Conservation (phyloP, 1,140 invertebrate genomes). For the Nymphalis io region DNA sequence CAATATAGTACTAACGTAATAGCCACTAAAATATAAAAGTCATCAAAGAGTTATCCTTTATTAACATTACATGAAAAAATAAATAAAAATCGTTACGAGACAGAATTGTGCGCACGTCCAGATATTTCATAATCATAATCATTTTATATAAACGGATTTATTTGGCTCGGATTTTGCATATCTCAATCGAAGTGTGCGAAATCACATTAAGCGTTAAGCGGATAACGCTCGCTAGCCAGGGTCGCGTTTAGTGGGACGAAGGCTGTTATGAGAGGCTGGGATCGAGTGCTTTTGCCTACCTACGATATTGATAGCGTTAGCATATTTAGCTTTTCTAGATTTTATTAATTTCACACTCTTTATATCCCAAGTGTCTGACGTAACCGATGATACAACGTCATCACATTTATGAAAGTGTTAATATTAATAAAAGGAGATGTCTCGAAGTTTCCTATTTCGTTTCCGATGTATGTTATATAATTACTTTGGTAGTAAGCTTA, state of each 20-base stretch:
- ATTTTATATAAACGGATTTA: slow-evolving; percentile 32
- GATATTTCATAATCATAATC: slow-evolving; percentile 6
- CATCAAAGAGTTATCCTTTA: not conserved
- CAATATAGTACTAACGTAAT: too few species aligned
- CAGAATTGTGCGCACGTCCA: slow-evolving; percentile 2
- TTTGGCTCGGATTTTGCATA: slow-evolving; percentile 47
- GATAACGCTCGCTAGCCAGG: slow-evolving; percentile 46
- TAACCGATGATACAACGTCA: not conserved
- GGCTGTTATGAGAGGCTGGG: slow-evolving; percentile 48
- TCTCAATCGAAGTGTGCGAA: slow-evolving; percentile 47
- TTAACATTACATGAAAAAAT: not conserved
- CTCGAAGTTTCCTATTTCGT: not conserved
- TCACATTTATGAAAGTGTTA: not conserved
- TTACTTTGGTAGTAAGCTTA: not conserved
- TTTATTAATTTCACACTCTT: not conserved
- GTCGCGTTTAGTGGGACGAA: slow-evolving; percentile 57
- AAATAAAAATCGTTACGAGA: not conserved
- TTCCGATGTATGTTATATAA: not conserved
- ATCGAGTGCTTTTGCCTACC: slow-evolving; percentile 44
- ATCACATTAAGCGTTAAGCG: slow-evolving; percentile 61
- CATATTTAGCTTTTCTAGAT: slow-evolving; percentile 26
- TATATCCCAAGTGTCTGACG: not conserved
- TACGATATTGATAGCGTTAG: slow-evolving; percentile 47
- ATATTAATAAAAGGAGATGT: not conserved
- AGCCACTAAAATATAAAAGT: too few species aligned